These are phyloP conservation scores for Phymorhynchus buccinoides DNA, from an alignment of 1,140 invertebrate species.

Conservation along the genomic window DNA sequence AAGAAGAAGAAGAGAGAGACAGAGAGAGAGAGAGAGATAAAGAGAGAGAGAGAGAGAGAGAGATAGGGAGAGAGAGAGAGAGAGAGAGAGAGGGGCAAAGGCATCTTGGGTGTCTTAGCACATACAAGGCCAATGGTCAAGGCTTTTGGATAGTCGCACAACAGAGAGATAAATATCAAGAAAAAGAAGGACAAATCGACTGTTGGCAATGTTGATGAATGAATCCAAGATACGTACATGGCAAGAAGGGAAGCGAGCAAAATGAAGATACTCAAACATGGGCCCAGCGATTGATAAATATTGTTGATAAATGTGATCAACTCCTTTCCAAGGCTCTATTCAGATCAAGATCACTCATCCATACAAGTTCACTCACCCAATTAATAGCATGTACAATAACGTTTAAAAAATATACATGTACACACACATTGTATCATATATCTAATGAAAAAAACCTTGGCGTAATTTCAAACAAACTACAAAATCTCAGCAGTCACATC, in stretches of 20 bases:
- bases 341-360: not conserved
- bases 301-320: not conserved
- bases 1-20: no score
- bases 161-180: not conserved
- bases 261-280: not conserved
- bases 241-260: not conserved
- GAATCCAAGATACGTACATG: not conserved
- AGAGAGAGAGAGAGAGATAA: no score
- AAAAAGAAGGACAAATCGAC: not conserved
- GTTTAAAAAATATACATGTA: not conserved
- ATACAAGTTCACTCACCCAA: constrained; percentile 5
- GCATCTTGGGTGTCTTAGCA: not conserved
- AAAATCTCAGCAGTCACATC: not conserved
- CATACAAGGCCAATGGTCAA: not conserved
- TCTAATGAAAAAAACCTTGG: not conserved
- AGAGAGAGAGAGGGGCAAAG: no score
- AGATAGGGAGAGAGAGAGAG: no score
- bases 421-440: not conserved
- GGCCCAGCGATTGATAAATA: not conserved
- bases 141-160: not conserved
- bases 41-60: no score
- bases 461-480: not conserved
- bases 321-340: not conserved
- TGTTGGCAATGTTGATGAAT: not conserved
- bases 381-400: no score